phyloP scores from a whole-genome alignment of 1,140 invertebrate genomes.

The Dolichoris vasculosae region DNA sequence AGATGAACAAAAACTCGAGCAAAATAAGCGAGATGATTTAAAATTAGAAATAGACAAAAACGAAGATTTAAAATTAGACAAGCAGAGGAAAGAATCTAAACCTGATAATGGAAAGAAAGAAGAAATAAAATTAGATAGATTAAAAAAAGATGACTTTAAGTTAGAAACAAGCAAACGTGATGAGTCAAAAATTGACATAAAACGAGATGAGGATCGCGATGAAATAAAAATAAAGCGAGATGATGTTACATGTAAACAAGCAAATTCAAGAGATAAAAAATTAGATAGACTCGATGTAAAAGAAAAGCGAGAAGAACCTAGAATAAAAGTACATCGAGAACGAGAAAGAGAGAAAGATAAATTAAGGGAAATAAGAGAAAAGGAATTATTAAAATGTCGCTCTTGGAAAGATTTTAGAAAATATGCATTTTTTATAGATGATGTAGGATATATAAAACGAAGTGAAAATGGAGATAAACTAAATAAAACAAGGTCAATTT shows the following conservation, averaged over 20 bases:
- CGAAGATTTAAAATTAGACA: slow-evolving; percentile 43
- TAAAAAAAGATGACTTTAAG: slow-evolving; percentile 38
- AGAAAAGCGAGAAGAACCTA: slow-evolving; percentile 55
- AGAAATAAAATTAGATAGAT: slow-evolving; percentile 42
- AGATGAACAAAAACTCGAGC: slow-evolving; percentile 33
- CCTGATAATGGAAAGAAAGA: slow-evolving; percentile 43
- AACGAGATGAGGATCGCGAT: slow-evolving; percentile 52
- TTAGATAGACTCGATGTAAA: slow-evolving; percentile 42
- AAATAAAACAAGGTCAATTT: slow-evolving; percentile 59
- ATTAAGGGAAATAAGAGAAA: slow-evolving; percentile 61
- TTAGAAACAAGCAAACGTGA: slow-evolving; percentile 30
- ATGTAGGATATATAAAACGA: slow-evolving; percentile 58
- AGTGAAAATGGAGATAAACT: slow-evolving; percentile 59
- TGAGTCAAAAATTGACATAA: slow-evolving; percentile 38
- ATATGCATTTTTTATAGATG: slow-evolving; percentile 61
- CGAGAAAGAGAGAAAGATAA: slow-evolving; percentile 57
- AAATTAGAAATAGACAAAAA: slow-evolving; percentile 35
- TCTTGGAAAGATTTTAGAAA: slow-evolving; percentile 67
- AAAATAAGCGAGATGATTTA: slow-evolving; percentile 31
- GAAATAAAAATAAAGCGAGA: slow-evolving; percentile 45
- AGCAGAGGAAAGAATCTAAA: slow-evolving; percentile 40
- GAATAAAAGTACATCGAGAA: slow-evolving; percentile 55
- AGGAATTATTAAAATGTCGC: slow-evolving; percentile 57
- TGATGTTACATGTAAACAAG: slow-evolving; percentile 32
- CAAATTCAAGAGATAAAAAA: slow-evolving; percentile 48